Conservation (phyloP, 2,797 vertebrate species). For the Harpagifer antarcticus region DNA sequence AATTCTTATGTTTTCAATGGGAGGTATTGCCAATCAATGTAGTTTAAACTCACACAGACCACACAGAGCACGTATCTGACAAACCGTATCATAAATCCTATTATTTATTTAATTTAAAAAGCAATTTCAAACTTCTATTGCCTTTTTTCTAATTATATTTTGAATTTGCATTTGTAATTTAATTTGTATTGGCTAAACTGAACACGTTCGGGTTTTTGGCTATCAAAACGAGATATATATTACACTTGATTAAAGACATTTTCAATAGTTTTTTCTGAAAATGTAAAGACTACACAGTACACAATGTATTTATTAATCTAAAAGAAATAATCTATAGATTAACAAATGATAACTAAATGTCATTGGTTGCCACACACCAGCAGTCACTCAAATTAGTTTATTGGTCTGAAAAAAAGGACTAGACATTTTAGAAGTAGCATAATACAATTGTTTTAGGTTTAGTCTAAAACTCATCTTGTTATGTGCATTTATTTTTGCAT, state of each 20-base stretch:
- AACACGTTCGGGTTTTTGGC: no score
- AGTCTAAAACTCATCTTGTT: not conserved
- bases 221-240: no score
- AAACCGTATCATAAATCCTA: not conserved
- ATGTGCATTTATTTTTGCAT: conserved; percentile 14
- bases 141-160: not conserved
- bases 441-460: no score
- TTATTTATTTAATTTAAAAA: no score
- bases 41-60: not conserved
- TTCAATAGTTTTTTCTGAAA: no score
- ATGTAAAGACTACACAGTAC: no score
- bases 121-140: not conserved
- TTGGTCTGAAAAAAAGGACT: not conserved
- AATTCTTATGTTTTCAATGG: not conserved
- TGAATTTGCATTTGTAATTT: not conserved
- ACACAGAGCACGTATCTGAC: not conserved
- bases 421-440: no score
- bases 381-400: not conserved
- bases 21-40: not conserved
- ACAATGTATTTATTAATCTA: no score
- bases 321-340: no score
- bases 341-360: no score
- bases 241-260: no score
- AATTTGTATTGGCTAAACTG: no score
- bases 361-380: not conserved